Evolutionary conservation across 2,888 invertebrate species (phyloP), one percentile per base, ranked within the genome.

Genomic region (Pseudolycoriella hygida): DNA sequence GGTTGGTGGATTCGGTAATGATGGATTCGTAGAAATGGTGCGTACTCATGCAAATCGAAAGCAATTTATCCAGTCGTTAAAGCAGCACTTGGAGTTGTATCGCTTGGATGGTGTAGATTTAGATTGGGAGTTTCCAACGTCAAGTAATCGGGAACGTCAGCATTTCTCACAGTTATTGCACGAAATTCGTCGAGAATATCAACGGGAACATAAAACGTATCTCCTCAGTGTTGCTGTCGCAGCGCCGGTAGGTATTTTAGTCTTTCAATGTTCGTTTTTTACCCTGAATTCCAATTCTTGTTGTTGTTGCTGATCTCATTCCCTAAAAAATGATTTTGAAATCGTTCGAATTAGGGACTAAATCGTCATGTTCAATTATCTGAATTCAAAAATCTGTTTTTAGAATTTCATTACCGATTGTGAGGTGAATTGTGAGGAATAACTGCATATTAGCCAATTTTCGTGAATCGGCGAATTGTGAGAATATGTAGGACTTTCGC

Each of bases 91-190:
- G 58, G 68, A 56, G 51, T 53, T 51, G 2, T 61, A 59, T 53
- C 50, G 51, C 8, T 43, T 61, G 42, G 60, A 62, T 50, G 61
- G 61, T 30, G 56, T 64, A 43, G 64, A 88, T 62, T 62, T 87
- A 25, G 88, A 88, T 58, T 88, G 86, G 86, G 90, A 90, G 59
- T 90, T 88, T 61, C 89, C 89, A 2, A 78, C 73, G 1, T 70
- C 80, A 55, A 62, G 60, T 50, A 62, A 64, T 48, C 64, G 73
- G 18, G 78, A 86, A 56, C 71, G 74, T 46, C 74, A 77, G 58
- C 80, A 83, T 60, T 85, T 87, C 55, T 74, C 77, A 2, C 79
- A 81, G 55, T 63, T 88, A 19, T 61, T 87, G 5, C 66, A 76
- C 47, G 86, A 88, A 61, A 74, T 87, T 37, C 71, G 80, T 15